Conservation (phyloP, 2,888 invertebrate species). For the Rhingia campestris region DNA sequence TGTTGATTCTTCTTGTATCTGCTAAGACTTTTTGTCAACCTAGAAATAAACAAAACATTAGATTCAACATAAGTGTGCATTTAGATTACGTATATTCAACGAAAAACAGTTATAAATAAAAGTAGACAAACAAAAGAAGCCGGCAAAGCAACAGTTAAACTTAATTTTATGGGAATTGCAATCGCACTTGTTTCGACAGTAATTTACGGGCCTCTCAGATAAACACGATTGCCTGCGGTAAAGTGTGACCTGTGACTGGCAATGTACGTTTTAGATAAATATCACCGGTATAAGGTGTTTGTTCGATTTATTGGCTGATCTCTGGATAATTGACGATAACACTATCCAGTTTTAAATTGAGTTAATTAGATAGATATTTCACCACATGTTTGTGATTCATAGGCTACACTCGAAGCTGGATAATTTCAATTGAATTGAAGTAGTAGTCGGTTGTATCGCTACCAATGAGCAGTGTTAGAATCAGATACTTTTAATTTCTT, state of each 20-base stretch:
- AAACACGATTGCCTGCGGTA: background rate
- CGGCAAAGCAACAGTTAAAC: background rate
- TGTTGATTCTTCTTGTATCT: constrained; percentile 11
- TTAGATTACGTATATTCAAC: background rate
- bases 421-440: constrained; percentile 7
- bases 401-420: background rate
- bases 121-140: background rate
- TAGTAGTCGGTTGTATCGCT: no score
- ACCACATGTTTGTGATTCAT: constrained; percentile 1
- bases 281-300: background rate
- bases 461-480: background rate
- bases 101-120: background rate
- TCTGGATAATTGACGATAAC: background rate
- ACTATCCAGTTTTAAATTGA: constrained; percentile 1
- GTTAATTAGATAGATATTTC: constrained; percentile 1
- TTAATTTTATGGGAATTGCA: constrained; percentile 2
- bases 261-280: background rate
- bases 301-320: constrained; percentile 3
- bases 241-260: background rate
- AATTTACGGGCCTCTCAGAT: background rate
- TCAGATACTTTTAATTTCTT: background rate
- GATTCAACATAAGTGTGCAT: no score
- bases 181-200: background rate
- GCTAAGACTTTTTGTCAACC: constrained; percentile 10
- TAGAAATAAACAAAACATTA: constrained; percentile 42